Evolutionary conservation across 92 coral and sea anemone species (phyloP).

Genomic region (Phymanthus crucifer): DNA sequence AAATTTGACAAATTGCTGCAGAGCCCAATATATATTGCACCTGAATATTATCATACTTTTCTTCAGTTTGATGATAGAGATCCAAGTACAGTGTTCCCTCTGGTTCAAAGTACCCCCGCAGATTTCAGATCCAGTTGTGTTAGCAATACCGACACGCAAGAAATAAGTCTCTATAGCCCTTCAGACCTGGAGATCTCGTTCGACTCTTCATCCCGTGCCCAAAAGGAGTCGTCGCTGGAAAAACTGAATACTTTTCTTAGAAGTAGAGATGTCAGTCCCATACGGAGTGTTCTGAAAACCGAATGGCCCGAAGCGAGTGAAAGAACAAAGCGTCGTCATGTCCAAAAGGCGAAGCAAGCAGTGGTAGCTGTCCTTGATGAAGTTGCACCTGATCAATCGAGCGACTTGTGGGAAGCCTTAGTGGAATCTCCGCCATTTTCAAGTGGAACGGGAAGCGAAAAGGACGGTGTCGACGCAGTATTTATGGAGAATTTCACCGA

Average conservation of each 20-base stretch:
- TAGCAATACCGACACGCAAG: conserved; percentile 2
- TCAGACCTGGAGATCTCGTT: not conserved
- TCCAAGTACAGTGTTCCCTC: not conserved
- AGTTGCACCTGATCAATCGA: conserved; percentile 54
- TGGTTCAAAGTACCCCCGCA: not conserved
- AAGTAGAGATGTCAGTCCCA: conserved; percentile 59
- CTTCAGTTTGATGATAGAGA: not conserved
- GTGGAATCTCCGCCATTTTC: conserved; percentile 23
- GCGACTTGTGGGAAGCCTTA: conserved; percentile 45
- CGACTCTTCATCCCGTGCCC: not conserved
- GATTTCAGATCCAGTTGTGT: no score
- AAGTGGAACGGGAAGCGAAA: not conserved
- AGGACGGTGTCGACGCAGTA: conserved; percentile 34
- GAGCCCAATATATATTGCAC: no score
- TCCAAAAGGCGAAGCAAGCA: conserved; percentile 56
- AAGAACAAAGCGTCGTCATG: conserved; percentile 50
- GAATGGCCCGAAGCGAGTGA: conserved; percentile 58
- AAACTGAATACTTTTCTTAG: conserved; percentile 47
- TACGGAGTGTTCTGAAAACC: conserved; percentile 42
- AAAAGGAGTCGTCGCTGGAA: conserved; percentile 29
- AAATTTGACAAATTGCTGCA: no score
- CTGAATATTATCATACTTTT: no score
- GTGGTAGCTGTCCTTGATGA: conserved; percentile 59
- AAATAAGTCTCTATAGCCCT: conserved; percentile 3
- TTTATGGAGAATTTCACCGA: conserved; percentile 44